Base-by-base conservation (phyloP, 2,797 vertebrate genomes). In the Acanthopagrus latus region DNA sequence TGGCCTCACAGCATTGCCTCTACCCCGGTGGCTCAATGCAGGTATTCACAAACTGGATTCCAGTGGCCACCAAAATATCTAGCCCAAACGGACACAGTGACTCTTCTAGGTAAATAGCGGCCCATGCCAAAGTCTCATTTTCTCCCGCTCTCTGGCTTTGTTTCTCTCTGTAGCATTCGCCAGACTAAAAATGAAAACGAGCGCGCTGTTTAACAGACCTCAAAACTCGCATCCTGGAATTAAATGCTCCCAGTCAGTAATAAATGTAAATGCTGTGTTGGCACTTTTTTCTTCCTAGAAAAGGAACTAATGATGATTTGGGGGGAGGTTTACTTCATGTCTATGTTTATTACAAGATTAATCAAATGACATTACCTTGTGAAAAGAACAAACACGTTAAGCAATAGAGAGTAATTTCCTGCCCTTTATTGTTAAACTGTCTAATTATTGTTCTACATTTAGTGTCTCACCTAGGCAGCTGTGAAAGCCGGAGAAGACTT, bases 21-120 rank as follows among this genome's bases (percentile, higher is more conserved):
- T 73, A 85, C 78, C 74, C 88, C 64, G 17, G 74, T 54, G 59
- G 76, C 89, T 96, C 92, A 95, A 95, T 95, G 94, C 90, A 92
- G 81, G 92, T 93, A 95, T 95, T 95, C 92, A 95, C 92, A 62
- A 76, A 82, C 88, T 76, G 88, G 82, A 93, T 93, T 94, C 91
- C 92, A 91, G 91, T 83, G 87, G 89, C 88, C 89, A 88, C 86
- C 86, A 84, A 91, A 93, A 87, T 91, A 89, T 89, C 86, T 86
- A 76, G 72, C 83, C 84, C 91, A 78, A 90, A 86, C 62, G 90
- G 91, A 91, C 92, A 94, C 70, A 86, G 84, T 84, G 90, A 88
- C 90, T 94, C 93, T 94, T 95, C 94, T 93, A 88, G 86, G 89
- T 93, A 95, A 95, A 95, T 52, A 94, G 63, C 14, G 18, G 21